Percentiles rank a stretch among this genome's conserved stretches.
Conservation (phyloP, 2,113 vertebrate species). For the Spilogale gracilis region DNA sequence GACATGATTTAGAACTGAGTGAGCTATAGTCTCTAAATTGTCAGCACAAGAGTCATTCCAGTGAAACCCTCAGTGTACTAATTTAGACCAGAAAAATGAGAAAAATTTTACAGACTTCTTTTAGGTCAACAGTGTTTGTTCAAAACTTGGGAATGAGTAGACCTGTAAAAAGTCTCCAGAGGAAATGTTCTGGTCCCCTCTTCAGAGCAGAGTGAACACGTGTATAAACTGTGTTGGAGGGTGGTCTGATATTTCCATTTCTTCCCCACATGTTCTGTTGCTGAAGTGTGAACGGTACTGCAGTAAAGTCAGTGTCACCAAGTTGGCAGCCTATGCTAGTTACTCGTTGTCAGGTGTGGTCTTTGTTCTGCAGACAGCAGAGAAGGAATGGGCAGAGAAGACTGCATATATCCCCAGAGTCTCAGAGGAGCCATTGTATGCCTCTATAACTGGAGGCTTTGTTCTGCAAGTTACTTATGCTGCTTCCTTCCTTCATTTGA, state of each 20-base stretch:
- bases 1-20: background rate
- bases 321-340: too few species aligned
- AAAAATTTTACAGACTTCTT: background rate
- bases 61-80: background rate
- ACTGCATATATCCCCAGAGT: fast-evolving
- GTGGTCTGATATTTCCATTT: background rate
- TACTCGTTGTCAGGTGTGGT: background rate
- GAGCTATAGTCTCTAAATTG: background rate
- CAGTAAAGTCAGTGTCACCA: background rate
- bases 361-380: background rate
- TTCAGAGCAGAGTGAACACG: background rate
- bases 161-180: background rate
- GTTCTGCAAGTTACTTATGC: background rate
- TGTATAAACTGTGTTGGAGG: background rate
- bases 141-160: background rate
- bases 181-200: background rate
- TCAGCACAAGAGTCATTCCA: background rate
- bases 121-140: background rate
- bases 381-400: background rate
- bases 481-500: background rate
- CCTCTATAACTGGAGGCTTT: background rate
- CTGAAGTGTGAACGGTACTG: background rate
- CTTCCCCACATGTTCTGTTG: background rate
- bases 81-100: constrained; percentile 27
- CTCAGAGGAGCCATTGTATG: background rate